Base-by-base conservation (phyloP, 2,888 invertebrate species). In the Kryphioiulus occultus region DNA sequence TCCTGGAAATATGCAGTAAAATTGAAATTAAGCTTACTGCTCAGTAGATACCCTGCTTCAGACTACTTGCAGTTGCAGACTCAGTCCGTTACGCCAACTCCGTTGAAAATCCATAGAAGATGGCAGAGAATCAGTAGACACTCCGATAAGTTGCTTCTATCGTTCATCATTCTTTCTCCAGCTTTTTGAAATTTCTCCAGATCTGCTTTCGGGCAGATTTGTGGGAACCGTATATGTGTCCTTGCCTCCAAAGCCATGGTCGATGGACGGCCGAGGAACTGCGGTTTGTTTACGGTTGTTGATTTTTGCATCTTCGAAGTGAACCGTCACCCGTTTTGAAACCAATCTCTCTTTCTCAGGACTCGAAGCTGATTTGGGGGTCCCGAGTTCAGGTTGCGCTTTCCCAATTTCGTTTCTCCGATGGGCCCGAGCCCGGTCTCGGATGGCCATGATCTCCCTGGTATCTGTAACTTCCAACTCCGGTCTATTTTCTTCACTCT, bases 391-490 rank as follows among this genome's bases (percentile, higher is more conserved):
- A 78, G 30, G 78, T 26, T 15, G 68, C 26, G 10, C 7, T n/a
- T 17, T 30, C 30, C 26, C 68, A 44, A 7, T 68, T 78, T 30
- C 78, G 12, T 78, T 26, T 30, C 30, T n/a, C 30, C 4, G 30
- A 15, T 78, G 78, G 78, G 78, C 30, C 10, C 78, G 78, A 30
- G 30, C 30, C 10, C 26, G 30, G 78, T 30, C 78, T 30, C 12
- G 78, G 78, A 78, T 30, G 78, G 78, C 78, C 78, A 78, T 78
- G 78, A 78, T 78, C 78, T 78, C 78, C 78, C 78, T 30, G 30
- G 78, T 78, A 78, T 78, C 78, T 30, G 78, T 78, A 78, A 78
- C 78, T 78, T 78, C 78, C 78, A 78, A 78, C 78, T 78, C 78
- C 30, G 78, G 78, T 78, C 78, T 78, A 78, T 78, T 78, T 78